Conservation (phyloP, 2,797 vertebrate genomes). For the Gorsachius magnificus region DNA sequence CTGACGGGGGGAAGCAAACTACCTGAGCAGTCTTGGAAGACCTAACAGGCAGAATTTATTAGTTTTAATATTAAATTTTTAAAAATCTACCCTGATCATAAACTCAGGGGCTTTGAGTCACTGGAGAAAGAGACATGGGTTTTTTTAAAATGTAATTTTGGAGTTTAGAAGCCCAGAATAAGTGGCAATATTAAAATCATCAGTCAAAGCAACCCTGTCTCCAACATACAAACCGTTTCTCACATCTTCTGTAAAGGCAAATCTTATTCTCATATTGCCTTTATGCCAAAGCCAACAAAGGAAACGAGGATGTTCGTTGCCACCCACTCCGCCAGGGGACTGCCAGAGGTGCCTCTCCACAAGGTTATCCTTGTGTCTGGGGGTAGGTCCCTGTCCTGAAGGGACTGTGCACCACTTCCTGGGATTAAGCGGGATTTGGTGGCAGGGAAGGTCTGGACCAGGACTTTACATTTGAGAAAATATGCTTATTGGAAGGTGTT, state of each 20-base stretch:
- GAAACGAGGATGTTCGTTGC: neutral
- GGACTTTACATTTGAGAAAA: neutral
- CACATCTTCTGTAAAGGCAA: neutral
- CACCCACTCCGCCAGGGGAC: neutral
- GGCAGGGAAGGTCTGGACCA: neutral
- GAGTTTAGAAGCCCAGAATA: neutral
- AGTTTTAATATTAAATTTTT: conserved; percentile 42
- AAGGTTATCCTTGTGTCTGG: neutral
- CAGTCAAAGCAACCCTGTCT: conserved; percentile 28
- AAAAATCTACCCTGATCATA: conserved; percentile 3
- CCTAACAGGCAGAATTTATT: conserved; percentile 27
- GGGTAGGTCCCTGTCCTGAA: neutral
- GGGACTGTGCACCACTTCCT: neutral
- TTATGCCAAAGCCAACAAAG: neutral
- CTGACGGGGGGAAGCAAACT: neutral
- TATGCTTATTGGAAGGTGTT: neutral
- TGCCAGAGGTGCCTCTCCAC: neutral
- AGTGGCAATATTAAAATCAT: conserved; percentile 58
- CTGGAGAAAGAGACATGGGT: neutral
- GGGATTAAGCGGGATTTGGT: neutral
- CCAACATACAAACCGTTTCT: neutral
- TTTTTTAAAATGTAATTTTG: neutral
- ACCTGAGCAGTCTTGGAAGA: neutral
- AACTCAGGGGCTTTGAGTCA: neutral
- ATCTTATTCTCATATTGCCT: neutral